Evolutionary conservation across 2,888 invertebrate species (phyloP).

Genomic region (Pollenia labialis): DNA sequence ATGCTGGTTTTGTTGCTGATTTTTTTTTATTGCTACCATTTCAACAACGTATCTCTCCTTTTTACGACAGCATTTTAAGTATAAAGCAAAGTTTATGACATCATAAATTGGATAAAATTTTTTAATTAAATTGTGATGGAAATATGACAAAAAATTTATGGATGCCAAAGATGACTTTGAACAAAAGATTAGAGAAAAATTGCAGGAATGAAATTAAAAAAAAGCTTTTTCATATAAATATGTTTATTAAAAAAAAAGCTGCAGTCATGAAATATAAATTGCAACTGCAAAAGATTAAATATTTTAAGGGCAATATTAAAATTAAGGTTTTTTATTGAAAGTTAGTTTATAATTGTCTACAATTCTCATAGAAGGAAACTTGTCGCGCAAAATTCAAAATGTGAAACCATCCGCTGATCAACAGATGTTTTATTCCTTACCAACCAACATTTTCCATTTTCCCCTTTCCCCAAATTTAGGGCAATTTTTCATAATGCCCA

Average conservation of each 20-base stretch:
- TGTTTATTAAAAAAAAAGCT: neutral
- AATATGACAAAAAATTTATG: slow-evolving; percentile 19
- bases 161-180: neutral
- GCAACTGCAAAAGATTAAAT: too few species aligned
- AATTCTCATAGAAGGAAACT: too few species aligned
- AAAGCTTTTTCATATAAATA: neutral
- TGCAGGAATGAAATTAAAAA: neutral
- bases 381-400: too few species aligned
- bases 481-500: too few species aligned
- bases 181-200: neutral
- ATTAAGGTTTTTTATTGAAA: too few species aligned
- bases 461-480: too few species aligned
- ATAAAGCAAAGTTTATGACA: slow-evolving; percentile 50
- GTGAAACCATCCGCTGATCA: too few species aligned
- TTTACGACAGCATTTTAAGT: slow-evolving; percentile 28
- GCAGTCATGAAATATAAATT: neutral
- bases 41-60: neutral
- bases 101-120: slow-evolving; percentile 44
- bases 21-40: neutral
- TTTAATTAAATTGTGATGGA: slow-evolving; percentile 56
- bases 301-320: too few species aligned
- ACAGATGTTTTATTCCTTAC: too few species aligned
- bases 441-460: too few species aligned
- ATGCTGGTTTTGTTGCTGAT: neutral
- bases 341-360: too few species aligned